Evolutionary conservation across 2,888 invertebrate species (phyloP), one percentile per base, ranked within the genome.

Genomic region (Dicyrtoma fusca): DNA sequence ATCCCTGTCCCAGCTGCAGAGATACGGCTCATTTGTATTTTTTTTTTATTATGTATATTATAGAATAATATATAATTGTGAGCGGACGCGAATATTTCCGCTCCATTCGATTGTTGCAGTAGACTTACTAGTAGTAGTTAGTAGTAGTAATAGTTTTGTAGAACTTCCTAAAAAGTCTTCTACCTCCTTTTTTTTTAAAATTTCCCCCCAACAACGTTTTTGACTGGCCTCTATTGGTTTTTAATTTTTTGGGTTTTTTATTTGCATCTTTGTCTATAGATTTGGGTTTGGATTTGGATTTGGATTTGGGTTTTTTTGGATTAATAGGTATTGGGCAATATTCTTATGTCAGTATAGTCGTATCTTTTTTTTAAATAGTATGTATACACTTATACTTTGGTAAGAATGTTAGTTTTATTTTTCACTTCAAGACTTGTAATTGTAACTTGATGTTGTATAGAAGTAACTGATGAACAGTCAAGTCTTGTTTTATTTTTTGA

Each of bases 1-100:
- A 74, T 76, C 72, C 74, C 72, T 76, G 76, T 74, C 76, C 76
- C 76, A 76, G 76, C 71, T 72, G 76, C 76, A 76, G 69, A 72
- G 72, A 76, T 72, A 73, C 26, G 76, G 72, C 74, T 70, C 65
- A 53, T 73, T 73, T 71, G 59, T 73, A 64, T 49, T 69, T 68
- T 69, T 75, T 44, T 69, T 11, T 70, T 69, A 69, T 72, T 68
- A 63, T 69, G 44, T 71, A 57, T 74, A 55, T 57, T 65, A 57
- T 70, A 59, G 57, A 68, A 61, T 61, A 49, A 49, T 72, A 72
- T 69, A 61, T 74, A 69, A 55, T n/a, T 69, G 53, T 69, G 74
- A 72, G 71, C 74, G 72, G 74, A 64, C 65, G 69, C 69, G 69
- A 68, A 70, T 62, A 63, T 69, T 69, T 63, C 69, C 65, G 63